phyloP scores from a whole-genome alignment of 2,888 invertebrate species.

The Zhuqinia jingwanae region DNA sequence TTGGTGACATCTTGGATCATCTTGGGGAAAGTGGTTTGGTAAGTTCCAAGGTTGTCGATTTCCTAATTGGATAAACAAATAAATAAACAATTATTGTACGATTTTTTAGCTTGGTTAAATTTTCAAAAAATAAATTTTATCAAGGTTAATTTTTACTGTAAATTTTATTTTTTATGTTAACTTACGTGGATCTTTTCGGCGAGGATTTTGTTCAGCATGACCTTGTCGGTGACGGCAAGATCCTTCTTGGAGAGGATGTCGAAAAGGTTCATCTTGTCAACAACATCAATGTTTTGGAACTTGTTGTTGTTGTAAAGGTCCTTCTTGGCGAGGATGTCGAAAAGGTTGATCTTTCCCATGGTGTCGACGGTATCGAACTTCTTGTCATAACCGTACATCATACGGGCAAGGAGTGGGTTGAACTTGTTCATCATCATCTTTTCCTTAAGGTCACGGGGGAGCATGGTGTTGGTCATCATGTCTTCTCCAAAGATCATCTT shows the following conservation, averaged over 20 bases:
- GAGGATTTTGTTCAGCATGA: conserved; percentile 32
- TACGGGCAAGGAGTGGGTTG: conserved; percentile 6
- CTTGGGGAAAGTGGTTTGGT: conserved; percentile 1
- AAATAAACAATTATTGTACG: background rate
- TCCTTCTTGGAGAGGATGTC: conserved; percentile 13
- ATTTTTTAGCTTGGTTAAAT: background rate
- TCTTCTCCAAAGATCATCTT: background rate
- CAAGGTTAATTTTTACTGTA: too few relatives aligned
- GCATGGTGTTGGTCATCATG: background rate
- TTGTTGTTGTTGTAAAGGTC: too few relatives aligned
- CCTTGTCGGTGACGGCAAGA: background rate
- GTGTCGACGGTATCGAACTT: background rate
- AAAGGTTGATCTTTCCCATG: background rate
- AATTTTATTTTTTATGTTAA: background rate
- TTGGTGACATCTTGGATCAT: conserved; percentile 4
- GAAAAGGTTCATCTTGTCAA: background rate
- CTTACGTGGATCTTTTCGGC: conserved; percentile 14
- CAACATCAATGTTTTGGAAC: background rate
- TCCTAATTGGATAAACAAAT: background rate
- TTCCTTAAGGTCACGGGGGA: background rate
- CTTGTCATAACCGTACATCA: background rate
- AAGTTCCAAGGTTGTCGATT: conserved; percentile 10
- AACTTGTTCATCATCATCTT: conserved; percentile 5
- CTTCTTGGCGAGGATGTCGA: background rate
- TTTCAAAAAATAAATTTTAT: too few relatives aligned